phyloP scores from a whole-genome alignment of 35 echinoderm and acorn worm species.

The Amphiura filiformis region DNA sequence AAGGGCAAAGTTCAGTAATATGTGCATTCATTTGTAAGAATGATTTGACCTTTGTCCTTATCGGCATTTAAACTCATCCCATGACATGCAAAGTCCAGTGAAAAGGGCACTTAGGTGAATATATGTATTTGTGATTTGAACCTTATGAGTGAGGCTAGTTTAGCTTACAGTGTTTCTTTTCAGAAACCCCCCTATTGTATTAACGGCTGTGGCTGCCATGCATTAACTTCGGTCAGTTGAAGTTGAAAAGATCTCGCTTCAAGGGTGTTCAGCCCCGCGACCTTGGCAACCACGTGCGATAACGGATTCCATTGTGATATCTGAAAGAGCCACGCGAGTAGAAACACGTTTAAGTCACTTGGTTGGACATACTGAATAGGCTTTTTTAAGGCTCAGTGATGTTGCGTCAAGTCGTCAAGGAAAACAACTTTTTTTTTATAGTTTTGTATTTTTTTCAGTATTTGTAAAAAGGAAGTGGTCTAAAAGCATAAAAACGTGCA shows the following conservation, averaged over 20 bases:
- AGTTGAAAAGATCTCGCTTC: background rate
- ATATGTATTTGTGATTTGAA: no score
- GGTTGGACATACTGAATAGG: background rate
- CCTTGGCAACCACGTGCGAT: background rate
- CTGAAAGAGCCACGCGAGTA: background rate
- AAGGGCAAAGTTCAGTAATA: no score
- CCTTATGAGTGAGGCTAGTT: no score
- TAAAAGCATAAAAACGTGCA: no score
- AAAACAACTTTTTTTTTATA: background rate
- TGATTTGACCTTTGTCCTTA: no score
- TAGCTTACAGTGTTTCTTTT: no score
- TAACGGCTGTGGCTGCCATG: background rate
- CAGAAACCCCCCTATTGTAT: background rate
- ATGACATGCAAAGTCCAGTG: no score
- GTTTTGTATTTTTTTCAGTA: no score
- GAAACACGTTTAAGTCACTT: conserved; percentile 3
- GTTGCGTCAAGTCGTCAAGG: background rate
- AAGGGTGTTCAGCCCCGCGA: background rate
- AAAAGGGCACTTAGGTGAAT: no score
- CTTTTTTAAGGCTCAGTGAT: background rate
- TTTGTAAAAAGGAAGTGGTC: no score
- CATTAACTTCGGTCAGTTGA: conserved; percentile 7
- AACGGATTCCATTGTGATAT: background rate
- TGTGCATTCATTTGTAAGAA: no score
- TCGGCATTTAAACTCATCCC: no score